Evolutionary conservation across 2,888 invertebrate species (phyloP).

Genomic region (Pollenia amentaria): DNA sequence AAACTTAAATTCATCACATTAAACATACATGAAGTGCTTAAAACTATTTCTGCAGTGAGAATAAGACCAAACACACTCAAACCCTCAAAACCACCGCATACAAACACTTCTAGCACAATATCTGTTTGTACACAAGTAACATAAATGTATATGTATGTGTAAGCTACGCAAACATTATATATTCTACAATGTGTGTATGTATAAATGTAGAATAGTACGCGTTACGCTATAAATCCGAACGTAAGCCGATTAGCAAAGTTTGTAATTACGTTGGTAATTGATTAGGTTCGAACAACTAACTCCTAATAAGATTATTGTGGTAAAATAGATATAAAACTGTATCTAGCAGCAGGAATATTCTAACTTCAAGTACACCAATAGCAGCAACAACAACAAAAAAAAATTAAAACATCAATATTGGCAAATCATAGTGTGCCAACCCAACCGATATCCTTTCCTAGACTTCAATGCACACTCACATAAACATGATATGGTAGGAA

Average conservation of each 20-base stretch:
- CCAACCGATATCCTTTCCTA: slow-evolving; percentile 3
- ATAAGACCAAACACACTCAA: background rate
- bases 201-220: slow-evolving; percentile 20
- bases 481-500: slow-evolving; percentile 6
- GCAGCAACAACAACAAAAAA: slow-evolving; percentile 19
- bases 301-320: slow-evolving; percentile 85
- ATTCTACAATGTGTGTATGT: background rate
- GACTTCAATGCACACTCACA: slow-evolving; percentile 1
- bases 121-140: background rate
- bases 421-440: slow-evolving; percentile 41
- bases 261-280: slow-evolving; percentile 85
- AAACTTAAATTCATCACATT: slow-evolving; percentile 60
- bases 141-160: background rate
- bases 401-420: slow-evolving; percentile 50
- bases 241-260: slow-evolving; percentile 84
- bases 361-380: slow-evolving; percentile 1
- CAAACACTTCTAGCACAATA: slow-evolving; percentile 21
- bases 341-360: slow-evolving; percentile 43
- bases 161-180: background rate
- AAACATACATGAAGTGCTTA: slow-evolving; percentile 64
- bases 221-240: slow-evolving; percentile 71
- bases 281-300: slow-evolving; percentile 85
- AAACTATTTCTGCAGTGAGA: slow-evolving; percentile 40
- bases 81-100: background rate
- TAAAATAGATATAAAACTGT: slow-evolving; percentile 75